These are phyloP conservation scores for Hyalella azteca DNA, from an alignment of 2,888 invertebrate genomes.

Conservation along the genomic window DNA sequence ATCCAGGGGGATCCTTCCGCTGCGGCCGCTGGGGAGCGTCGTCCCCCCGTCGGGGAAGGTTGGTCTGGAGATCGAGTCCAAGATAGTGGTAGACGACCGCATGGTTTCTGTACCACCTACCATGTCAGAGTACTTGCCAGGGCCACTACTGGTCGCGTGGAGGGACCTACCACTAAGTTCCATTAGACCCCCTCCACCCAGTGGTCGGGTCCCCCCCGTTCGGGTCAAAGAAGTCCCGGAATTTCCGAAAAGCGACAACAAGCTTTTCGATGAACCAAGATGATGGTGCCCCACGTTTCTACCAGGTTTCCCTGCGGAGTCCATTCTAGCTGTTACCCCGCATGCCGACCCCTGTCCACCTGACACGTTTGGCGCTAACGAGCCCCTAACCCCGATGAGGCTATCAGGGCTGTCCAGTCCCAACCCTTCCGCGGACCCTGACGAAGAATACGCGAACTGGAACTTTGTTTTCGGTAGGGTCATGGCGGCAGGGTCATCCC, in stretches of 20 bases:
- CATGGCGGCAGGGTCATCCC: background rate
- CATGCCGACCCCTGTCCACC: background rate
- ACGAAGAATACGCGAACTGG: background rate
- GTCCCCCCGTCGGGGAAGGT: background rate
- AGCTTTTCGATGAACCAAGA: background rate
- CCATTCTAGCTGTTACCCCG: background rate
- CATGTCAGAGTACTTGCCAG: background rate
- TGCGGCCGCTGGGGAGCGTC: conserved; percentile 6
- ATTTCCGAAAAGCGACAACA: background rate
- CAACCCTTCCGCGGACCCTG: background rate
- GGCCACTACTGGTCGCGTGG: background rate
- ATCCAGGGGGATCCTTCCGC: background rate
- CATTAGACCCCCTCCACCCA: background rate
- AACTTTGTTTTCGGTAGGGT: background rate
- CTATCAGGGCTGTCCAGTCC: conserved; percentile 29
- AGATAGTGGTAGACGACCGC: background rate
- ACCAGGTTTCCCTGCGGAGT: no score
- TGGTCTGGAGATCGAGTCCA: background rate
- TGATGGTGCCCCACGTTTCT: background rate
- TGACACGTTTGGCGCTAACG: no score
- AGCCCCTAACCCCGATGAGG: background rate
- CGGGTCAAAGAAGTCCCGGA: background rate
- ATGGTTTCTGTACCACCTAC: background rate
- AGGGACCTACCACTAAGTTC: background rate
- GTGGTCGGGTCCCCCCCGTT: background rate